phyloP scores from a whole-genome alignment of 2,113 vertebrate species.

The Carassius carassius region DNA sequence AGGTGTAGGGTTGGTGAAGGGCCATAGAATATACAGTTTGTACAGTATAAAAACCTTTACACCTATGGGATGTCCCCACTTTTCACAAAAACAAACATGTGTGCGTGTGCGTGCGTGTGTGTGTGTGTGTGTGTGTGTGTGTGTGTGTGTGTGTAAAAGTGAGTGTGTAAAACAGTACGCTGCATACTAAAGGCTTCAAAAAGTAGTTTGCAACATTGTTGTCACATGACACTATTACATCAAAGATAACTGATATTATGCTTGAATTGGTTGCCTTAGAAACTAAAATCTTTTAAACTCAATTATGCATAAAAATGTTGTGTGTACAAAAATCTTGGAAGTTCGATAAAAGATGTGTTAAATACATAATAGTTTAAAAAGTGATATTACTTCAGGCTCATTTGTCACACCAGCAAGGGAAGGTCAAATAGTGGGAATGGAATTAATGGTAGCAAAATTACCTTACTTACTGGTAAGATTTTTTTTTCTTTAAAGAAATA shows the following conservation, averaged over 20 bases:
- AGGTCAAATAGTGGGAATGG: too few species aligned
- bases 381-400: neutral
- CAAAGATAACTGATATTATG: neutral
- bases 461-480: neutral
- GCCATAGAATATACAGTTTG: too few species aligned
- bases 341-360: neutral
- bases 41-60: too few species aligned
- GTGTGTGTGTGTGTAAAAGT: too few species aligned
- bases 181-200: neutral
- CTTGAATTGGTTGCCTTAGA: too few species aligned
- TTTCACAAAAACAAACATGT: too few species aligned
- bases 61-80: too few species aligned
- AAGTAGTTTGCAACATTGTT: neutral
- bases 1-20: too few species aligned
- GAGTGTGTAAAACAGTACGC: neutral
- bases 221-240: neutral
- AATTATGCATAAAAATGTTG: neutral
- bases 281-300: neutral
- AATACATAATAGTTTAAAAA: neutral
- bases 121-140: too few species aligned
- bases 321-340: neutral
- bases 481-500: neutral
- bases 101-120: too few species aligned
- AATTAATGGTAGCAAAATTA: neutral
- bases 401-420: neutral